Base-by-base conservation (phyloP, 2,797 vertebrate species). In the Paratrypauchen microcephalus region DNA sequence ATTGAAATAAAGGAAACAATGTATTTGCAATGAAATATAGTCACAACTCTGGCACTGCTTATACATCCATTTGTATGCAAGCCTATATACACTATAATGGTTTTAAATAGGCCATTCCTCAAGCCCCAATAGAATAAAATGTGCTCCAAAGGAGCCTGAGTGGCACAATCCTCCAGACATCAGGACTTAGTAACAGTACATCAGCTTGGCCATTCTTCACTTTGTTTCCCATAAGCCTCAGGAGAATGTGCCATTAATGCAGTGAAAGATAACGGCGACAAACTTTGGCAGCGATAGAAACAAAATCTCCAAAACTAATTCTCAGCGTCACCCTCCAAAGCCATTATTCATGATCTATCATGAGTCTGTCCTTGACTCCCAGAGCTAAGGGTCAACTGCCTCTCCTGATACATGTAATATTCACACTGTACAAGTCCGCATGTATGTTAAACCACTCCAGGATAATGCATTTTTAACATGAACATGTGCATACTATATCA, bases 241-340 rank as follows among this genome's bases (percentile, higher is more conserved):
- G 55, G 32, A 77, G 58, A 68, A 71, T 67, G 58, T 55, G 68
- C 68, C 66, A 78, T 73, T 65, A 66, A 59, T 68, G 55, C 66
- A 79, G 62, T 76, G 78, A 47, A 64, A 75, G 73, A 67, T 77
- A 74, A 61, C 65, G 68, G 65, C 70, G 81, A 86, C 81, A 71
- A 66, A 60, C 68, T 64, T 48, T 87, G 72, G 70, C 77, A 83
- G 58, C 50, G 18, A 70, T 30, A 70, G 58, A 83, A 86, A 83
- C 73, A 83, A 72, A 76, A 82, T n/a, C 66, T 65, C 69, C 32
- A 72, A 66, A 72, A 73, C 69, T 74, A 83, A 88, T 86, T 71
- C 52, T 48, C 48, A 23, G 16, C 6, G 56, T 13, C 67, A 67
- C 32, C 52, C 65, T 21, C 23, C 13, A 18, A 41, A 60, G 24